These are phyloP conservation scores for Poeciliopsis turrubarensis DNA, from an alignment of 2,113 vertebrate species.

Conservation along the genomic window DNA sequence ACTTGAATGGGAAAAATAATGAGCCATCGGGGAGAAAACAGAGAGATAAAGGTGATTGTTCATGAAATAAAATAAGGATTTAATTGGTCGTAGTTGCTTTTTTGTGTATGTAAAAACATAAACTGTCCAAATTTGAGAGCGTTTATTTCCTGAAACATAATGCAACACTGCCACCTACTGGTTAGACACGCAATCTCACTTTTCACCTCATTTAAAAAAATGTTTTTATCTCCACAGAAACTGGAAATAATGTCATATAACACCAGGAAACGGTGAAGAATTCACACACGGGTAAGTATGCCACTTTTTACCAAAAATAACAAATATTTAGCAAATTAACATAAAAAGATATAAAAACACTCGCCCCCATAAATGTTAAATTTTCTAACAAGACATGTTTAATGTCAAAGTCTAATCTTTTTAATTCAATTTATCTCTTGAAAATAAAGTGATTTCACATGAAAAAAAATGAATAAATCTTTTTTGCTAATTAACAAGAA, in stretches of 20 bases:
- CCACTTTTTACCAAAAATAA: neutral
- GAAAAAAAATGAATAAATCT: no score
- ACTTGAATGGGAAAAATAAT: slow-evolving; percentile 37
- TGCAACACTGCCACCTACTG: slow-evolving; percentile 60
- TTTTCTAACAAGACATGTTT: no score
- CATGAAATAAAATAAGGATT: neutral
- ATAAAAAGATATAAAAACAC: no score
- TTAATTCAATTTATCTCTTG: no score
- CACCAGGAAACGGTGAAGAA: slow-evolving; percentile 22
- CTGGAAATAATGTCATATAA: slow-evolving; percentile 74
- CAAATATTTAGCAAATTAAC: no score
- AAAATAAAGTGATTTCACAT: no score
- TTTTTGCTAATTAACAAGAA: no score
- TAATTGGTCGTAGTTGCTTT: neutral
- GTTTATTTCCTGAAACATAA: neutral
- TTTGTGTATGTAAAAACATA: neutral
- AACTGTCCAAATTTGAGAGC: neutral
- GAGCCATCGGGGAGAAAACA: slow-evolving; percentile 11
- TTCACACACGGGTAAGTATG: slow-evolving; percentile 23
- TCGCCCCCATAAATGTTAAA: no score
- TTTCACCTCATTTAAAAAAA: neutral
- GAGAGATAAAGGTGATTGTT: neutral
- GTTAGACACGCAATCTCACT: neutral
- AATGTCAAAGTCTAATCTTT: no score
- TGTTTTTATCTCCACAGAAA: slow-evolving; percentile 64